phyloP scores from a whole-genome alignment of 2,888 invertebrate species.

The Auanema sp. region DNA sequence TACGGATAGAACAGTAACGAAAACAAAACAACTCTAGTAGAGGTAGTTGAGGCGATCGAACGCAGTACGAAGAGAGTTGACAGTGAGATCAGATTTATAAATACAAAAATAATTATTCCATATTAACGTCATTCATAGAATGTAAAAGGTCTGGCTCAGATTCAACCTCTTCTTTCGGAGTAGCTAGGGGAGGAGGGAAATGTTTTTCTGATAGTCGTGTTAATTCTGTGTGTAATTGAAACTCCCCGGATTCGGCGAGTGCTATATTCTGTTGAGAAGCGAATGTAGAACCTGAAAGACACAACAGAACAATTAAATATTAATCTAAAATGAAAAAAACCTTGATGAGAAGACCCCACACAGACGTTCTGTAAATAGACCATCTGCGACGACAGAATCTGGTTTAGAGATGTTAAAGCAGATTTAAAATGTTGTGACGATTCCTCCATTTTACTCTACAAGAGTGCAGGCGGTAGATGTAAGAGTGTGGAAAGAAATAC shows the following conservation, averaged over 20 bases:
- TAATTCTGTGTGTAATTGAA: conserved; percentile 17
- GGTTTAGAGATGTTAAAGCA: conserved; percentile 29
- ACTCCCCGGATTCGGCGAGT: conserved; percentile 21
- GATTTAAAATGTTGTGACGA: conserved; percentile 28
- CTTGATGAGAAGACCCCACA: conserved; percentile 43
- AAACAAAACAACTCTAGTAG: too few relatives aligned
- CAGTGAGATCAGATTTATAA: too few relatives aligned
- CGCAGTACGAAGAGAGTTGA: too few relatives aligned
- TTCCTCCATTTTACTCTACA: conserved; percentile 46
- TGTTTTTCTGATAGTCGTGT: conserved; percentile 11
- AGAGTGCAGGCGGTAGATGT: neutral
- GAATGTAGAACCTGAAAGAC: conserved; percentile 35
- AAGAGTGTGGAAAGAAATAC: conserved; percentile 11
- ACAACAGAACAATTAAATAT: neutral
- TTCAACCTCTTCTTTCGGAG: neutral
- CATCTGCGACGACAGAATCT: conserved; percentile 37
- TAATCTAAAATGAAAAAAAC: conserved; percentile 12
- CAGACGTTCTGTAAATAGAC: conserved; percentile 47
- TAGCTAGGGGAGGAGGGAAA: conserved; percentile 10
- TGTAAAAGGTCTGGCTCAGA: too few relatives aligned
- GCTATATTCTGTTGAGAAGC: conserved; percentile 39
- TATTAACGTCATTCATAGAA: too few relatives aligned
- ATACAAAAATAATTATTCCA: too few relatives aligned
- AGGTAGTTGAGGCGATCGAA: too few relatives aligned
- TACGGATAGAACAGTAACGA: too few relatives aligned